phyloP scores from a whole-genome alignment of 2,797 vertebrate genomes.

The Denticeps clupeoides region DNA sequence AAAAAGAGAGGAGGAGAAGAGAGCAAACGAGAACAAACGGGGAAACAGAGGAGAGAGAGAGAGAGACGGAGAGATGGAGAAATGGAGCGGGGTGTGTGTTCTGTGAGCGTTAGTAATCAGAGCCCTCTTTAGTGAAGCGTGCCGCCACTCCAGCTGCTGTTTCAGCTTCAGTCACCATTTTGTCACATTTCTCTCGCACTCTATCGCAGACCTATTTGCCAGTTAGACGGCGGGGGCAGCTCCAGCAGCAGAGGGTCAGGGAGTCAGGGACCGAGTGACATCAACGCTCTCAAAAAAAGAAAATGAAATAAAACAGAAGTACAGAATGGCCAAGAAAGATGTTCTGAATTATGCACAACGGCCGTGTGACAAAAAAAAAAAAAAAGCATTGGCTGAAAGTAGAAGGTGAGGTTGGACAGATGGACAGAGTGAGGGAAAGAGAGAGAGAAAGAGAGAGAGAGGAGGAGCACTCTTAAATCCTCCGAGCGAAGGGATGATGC shows the following conservation, averaged over 20 bases:
- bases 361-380: not conserved
- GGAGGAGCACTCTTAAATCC: conserved; percentile 32
- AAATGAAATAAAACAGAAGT: not conserved
- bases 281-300: too few species aligned
- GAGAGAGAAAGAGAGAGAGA: conserved; percentile 16
- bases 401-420: conserved; percentile 37
- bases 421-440: conserved; percentile 40
- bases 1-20: too few species aligned
- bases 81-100: conserved; percentile 2
- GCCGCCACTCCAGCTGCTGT: conserved; percentile 44
- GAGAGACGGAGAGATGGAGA: conserved; percentile 18
- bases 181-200: conserved; percentile 38
- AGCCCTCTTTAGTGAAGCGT: conserved; percentile 25
- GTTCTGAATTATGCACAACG: conserved; percentile 61
- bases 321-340: conserved; percentile 28
- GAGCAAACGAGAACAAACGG: not conserved
- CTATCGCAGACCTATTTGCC: conserved; percentile 15
- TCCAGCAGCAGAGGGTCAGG: conserved; percentile 37
- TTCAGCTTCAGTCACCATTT: conserved; percentile 56
- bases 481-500: conserved; percentile 36
- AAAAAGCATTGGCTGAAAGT: conserved; percentile 17
- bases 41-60: not conserved
- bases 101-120: conserved; percentile 28
- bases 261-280: conserved; percentile 38
- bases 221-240: conserved; percentile 37